Conservation (phyloP, 2,113 vertebrate species). For the Thamnophis sirtalis region DNA sequence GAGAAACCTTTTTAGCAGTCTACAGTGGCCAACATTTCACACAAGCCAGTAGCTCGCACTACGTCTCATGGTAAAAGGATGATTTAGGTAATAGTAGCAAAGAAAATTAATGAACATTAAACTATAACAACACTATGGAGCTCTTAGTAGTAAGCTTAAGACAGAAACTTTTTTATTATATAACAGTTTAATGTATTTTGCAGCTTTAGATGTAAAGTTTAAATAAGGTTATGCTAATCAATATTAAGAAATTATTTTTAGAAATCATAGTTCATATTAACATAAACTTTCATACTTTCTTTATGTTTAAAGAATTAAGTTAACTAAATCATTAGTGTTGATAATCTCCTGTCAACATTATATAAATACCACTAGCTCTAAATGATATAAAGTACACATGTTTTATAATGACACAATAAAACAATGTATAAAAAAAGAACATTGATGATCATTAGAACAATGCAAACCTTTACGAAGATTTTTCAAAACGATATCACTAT, state of each 20-base stretch:
- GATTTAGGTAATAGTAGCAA: neutral
- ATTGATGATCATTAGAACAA: neutral
- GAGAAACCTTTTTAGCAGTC: neutral
- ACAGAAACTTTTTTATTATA: neutral
- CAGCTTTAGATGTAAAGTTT: neutral
- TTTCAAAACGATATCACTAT: neutral
- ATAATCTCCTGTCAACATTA: neutral
- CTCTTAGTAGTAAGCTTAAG: neutral
- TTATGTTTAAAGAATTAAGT: neutral
- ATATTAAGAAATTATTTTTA: neutral
- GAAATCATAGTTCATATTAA: neutral
- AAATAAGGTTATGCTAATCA: neutral
- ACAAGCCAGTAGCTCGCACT: neutral
- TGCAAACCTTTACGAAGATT: neutral
- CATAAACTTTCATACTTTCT: neutral
- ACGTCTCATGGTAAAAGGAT: neutral
- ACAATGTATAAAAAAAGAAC: neutral
- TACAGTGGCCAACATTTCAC: neutral
- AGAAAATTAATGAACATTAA: neutral
- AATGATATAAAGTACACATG: neutral
- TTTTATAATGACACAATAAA: neutral
- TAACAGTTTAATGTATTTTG: neutral
- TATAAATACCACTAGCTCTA: neutral
- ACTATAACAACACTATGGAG: neutral
- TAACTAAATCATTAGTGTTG: neutral